A percentile compares a stretch with the other conserved stretches of the same genome.
Evolutionary conservation across 2,888 invertebrate genomes (phyloP).

Genomic region (Drosophila parthenogenetica): DNA sequence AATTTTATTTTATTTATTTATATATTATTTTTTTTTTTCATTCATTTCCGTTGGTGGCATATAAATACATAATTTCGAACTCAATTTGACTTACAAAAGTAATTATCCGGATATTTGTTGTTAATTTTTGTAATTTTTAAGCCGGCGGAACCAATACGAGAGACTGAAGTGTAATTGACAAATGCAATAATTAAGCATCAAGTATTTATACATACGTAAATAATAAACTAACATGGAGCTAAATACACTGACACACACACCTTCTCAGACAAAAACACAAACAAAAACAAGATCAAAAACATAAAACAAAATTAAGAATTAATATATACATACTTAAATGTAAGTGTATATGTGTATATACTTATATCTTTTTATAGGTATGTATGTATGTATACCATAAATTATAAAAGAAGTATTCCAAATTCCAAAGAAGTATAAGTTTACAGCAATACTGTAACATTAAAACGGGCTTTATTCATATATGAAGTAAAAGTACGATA

Average conservation of each 20-base stretch:
- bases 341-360: neutral
- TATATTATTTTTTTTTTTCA: slow-evolving; percentile 18
- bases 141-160: slow-evolving; percentile 91
- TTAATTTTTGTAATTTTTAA: slow-evolving; percentile 86
- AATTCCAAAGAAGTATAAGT: too few relatives aligned
- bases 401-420: neutral
- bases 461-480: too few relatives aligned
- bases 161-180: slow-evolving; percentile 89
- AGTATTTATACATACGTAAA: slow-evolving; percentile 47
- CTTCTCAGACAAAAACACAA: neutral
- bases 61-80: slow-evolving; percentile 38
- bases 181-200: slow-evolving; percentile 61
- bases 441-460: too few relatives aligned
- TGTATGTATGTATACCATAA: neutral
- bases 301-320: neutral
- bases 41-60: slow-evolving; percentile 41
- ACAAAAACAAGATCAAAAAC: neutral
- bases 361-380: neutral
- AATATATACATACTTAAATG: neutral
- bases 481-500: too few relatives aligned
- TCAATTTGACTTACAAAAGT: slow-evolving; percentile 62
- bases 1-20: slow-evolving; percentile 2
- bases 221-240: slow-evolving; percentile 48
- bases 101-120: slow-evolving; percentile 81
- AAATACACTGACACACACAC: slow-evolving; percentile 1